phyloP scores from a whole-genome alignment of 53 echinoderm and acorn worm genomes.

The Arbacia lixula region DNA sequence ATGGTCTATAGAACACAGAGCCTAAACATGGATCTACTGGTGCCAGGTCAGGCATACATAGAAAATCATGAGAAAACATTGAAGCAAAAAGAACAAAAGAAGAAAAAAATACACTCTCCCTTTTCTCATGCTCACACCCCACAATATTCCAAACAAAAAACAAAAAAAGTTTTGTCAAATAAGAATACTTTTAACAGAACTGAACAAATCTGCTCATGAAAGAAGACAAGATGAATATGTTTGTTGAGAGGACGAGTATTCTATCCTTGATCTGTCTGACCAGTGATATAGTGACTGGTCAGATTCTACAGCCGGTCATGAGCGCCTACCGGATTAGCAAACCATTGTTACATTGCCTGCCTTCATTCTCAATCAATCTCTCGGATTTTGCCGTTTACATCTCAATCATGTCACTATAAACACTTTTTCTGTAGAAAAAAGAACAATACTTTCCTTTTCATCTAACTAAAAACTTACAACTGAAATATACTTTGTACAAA shows the following conservation, averaged over 20 bases:
- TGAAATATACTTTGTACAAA: conserved; percentile 39
- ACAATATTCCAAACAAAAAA: conserved; percentile 20
- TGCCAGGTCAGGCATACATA: neutral
- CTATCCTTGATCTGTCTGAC: conserved; percentile 6
- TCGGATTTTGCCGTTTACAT: too few species aligned
- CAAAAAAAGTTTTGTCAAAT: conserved; percentile 1
- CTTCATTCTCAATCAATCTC: neutral
- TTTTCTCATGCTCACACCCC: conserved; percentile 46
- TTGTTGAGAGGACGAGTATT: neutral
- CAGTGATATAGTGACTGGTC: conserved; percentile 27
- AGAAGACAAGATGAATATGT: conserved; percentile 19
- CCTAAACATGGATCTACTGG: neutral
- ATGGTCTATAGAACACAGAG: neutral
- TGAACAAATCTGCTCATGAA: conserved; percentile 28
- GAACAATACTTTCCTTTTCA: conserved; percentile 35
- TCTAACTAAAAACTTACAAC: conserved; percentile 32
- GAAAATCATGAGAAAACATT: conserved; percentile 21
- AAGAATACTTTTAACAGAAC: neutral
- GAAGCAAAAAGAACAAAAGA: conserved; percentile 25
- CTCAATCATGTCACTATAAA: too few species aligned
- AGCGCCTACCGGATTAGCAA: conserved; percentile 42
- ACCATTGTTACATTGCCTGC: neutral
- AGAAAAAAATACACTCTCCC: conserved; percentile 21
- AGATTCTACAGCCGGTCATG: conserved; percentile 10
- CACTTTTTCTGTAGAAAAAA: too few species aligned